Base-by-base conservation (phyloP, 2,888 invertebrate genomes). In the Synergus itoensis region DNA sequence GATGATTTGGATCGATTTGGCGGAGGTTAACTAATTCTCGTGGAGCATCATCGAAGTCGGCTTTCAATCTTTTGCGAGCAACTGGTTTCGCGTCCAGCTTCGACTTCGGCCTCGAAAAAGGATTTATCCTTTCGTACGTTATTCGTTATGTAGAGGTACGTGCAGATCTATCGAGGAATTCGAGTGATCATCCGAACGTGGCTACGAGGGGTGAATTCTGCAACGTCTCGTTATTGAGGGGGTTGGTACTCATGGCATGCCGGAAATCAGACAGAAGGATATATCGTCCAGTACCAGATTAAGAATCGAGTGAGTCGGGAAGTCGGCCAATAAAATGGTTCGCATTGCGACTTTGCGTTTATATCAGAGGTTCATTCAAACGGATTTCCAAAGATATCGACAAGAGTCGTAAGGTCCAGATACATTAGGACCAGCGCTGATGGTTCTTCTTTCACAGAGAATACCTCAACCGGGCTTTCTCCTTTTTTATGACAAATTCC, bases 301-400 rank as follows among this genome's bases (percentile, higher is more conserved):
- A 63, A 43, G 62, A 73, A 78, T 78, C 77, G 60, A 77, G 60
- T 4, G 36, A 79, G 40, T 16, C 64, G 73, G 48, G 40, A 79
- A 78, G 63, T 73, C 45, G 53, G 78, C 80, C 75, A 76, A 82
- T 79, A 79, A 80, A 80, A 82, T 57, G 41, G 69, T 77, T 79
- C 43, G 62, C 80, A 80, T 40, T 77, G 67, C 41, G 67, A 80
- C 57, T 80, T 77, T 79, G 48, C 43, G n/a, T 41, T 80, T 57
- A 65, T 53, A 60, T 16, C 73, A 78, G 53, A 73, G 69, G 67
- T 77, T 67, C 79, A 9, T 60, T 60, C 60, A 60, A 60, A 28
- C 12, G 60, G 16, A 69, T 69, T 69, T 69, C 53, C 18, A 67
- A 67, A 21, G 43, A 53, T 53, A 48, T 73, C 21, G 73, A 53